phyloP scores from a whole-genome alignment of 2,797 vertebrate genomes.

The Myotis findleyi region DNA sequence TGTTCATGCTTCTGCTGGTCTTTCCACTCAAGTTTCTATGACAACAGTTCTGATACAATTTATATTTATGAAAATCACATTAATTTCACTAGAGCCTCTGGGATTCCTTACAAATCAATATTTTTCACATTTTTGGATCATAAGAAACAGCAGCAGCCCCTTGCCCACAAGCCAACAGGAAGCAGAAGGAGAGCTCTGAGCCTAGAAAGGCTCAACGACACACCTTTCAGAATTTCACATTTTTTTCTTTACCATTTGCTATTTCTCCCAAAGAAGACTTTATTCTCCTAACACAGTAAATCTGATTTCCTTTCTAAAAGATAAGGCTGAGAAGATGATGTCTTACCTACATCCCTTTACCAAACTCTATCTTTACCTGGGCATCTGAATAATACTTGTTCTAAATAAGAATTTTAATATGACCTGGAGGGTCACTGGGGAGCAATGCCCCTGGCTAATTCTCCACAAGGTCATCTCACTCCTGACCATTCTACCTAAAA shows the following conservation, averaged over 20 bases:
- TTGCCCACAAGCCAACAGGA: neutral
- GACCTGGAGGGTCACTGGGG: neutral
- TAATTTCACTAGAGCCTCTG: constrained; percentile 53
- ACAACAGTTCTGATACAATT: constrained; percentile 44
- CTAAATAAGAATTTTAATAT: neutral
- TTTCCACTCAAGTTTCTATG: constrained; percentile 57
- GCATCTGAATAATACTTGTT: neutral
- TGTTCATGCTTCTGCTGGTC: constrained; percentile 22
- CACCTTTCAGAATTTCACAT: neutral
- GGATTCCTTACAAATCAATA: constrained; percentile 51
- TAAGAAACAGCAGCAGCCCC: neutral
- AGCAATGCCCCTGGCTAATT: neutral
- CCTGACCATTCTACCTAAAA: neutral
- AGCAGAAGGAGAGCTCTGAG: neutral
- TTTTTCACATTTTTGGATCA: constrained; percentile 28
- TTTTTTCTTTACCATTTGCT: neutral
- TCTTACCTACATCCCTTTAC: neutral
- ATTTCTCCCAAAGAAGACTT: constrained; percentile 8
- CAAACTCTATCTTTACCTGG: neutral
- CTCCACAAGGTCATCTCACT: neutral
- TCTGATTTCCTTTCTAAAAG: constrained; percentile 36
- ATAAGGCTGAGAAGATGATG: neutral
- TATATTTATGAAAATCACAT: constrained; percentile 69
- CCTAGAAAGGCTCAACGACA: neutral
- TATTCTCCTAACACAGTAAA: constrained; percentile 7